Evolutionary conservation across 2,888 invertebrate species (phyloP).

Genomic region (Unio pictorum): DNA sequence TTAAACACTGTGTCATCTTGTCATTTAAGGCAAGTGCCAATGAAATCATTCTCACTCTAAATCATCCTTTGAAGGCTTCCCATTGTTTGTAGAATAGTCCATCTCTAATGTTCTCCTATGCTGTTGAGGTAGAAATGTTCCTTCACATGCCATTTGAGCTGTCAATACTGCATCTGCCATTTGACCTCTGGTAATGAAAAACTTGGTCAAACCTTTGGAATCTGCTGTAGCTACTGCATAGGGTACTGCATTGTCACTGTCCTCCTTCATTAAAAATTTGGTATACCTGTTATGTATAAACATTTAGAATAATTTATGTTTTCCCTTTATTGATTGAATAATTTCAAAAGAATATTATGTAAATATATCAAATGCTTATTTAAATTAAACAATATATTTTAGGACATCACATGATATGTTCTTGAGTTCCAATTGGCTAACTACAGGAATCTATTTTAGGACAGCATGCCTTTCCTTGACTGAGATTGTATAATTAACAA

Average conservation of each 20-base stretch:
- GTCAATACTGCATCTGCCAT: conserved; percentile 62
- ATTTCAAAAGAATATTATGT: no score
- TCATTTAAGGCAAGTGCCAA: not conserved
- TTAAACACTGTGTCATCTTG: no score
- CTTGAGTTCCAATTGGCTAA: no score
- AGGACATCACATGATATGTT: no score
- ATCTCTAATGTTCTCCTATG: not conserved
- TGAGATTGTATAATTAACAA: no score
- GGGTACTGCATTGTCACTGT: conserved; percentile 64
- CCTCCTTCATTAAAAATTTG: conserved; percentile 56
- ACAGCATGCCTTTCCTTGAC: no score
- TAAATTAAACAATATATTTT: no score
- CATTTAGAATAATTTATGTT: not conserved
- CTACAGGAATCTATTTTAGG: no score
- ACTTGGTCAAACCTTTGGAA: conserved; percentile 49
- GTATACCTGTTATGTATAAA: conserved; percentile 57
- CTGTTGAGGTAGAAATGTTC: conserved; percentile 8
- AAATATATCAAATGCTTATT: no score
- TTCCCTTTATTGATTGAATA: not conserved
- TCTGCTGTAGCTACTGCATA: conserved; percentile 68
- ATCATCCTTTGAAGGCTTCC: no score
- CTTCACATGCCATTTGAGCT: conserved; percentile 62
- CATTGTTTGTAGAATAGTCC: no score
- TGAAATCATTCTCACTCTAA: no score
- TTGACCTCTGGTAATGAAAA: conserved; percentile 57